Evolutionary conservation across 2,888 invertebrate species (phyloP), one percentile per base, ranked within the genome.

Genomic region (Xestia sexstrigata): DNA sequence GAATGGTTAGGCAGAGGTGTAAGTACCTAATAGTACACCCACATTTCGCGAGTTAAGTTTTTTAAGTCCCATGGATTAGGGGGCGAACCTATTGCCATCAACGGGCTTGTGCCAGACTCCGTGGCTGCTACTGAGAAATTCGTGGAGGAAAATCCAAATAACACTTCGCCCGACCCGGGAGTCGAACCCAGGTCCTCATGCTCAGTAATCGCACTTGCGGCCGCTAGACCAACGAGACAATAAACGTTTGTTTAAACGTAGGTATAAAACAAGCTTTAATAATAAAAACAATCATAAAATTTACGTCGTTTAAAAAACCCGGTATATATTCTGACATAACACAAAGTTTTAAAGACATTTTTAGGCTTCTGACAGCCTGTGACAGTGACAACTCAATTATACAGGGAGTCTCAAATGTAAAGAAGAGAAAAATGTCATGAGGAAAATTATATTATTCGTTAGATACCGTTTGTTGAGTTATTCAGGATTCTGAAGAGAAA

Each of bases 351-450:
- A 15, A 47, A 69, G 1, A 60, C 39, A 49, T 71, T 60, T 77
- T 60, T 20, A 17, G 30, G 20, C 39, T 42, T 42, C 72, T 62
- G 81, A 45, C 49, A 73, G 26, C 23, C 7, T 45, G 60, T 45
- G 60, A 62, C 49, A 30, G 49, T 80, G 60, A 77, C 60, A 80
- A 77, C 35, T 45, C 49, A 77, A 79, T 79, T 76, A 76, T 30
- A 47, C 70, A 39, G 15, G 39, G 9, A 23, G 78, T 4, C 52
- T 45, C 20, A 17, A 78, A 79, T 26, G 58, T 79, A 42, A 65
- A 65, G 42, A 65, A 42, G n/a, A 79, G 15, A 49, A 79, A 78
- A 76, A 42, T 60, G 5, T 11, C 30, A 76, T 11, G 26, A 70
- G n/a, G 30, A 42, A 70, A 77, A 72, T 60, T 42, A 39, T 39